Evolutionary conservation across 2,797 vertebrate species (phyloP).

Genomic region (Atherinosoma microstoma): DNA sequence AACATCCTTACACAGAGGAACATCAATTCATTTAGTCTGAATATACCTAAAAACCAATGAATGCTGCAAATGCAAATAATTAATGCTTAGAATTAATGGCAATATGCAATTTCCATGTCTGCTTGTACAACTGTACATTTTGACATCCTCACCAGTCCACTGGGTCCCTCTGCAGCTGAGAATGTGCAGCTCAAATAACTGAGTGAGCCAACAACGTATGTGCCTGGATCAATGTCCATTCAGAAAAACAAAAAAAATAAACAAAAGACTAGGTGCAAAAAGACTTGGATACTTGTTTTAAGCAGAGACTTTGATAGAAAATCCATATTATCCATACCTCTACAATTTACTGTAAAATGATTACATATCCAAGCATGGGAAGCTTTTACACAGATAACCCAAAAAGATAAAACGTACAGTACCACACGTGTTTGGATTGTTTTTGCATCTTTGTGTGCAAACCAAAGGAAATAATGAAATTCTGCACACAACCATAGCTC

Average conservation of each 20-base stretch:
- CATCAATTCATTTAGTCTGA: slow-evolving; percentile 9
- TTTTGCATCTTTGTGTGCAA: no score
- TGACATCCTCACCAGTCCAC: background rate
- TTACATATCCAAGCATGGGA: background rate
- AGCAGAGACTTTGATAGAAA: background rate
- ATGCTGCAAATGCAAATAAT: background rate
- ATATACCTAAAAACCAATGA: background rate
- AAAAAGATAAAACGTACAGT: background rate
- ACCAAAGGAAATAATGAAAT: no score
- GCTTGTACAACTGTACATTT: background rate
- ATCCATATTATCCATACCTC: background rate
- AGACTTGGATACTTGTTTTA: background rate
- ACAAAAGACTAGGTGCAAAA: background rate
- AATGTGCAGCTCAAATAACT: background rate
- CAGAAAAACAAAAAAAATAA: background rate
- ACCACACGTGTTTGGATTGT: no score
- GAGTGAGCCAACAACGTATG: background rate
- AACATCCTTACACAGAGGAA: slow-evolving; percentile 9
- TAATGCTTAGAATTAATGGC: background rate
- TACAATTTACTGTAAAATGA: background rate
- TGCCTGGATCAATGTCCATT: background rate
- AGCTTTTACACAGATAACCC: background rate
- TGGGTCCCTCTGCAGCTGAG: background rate
- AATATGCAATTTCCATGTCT: background rate
- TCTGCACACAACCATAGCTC: background rate